Conservation (phyloP, 23 tunicate species). For the Clavelina lepadiformis region DNA sequence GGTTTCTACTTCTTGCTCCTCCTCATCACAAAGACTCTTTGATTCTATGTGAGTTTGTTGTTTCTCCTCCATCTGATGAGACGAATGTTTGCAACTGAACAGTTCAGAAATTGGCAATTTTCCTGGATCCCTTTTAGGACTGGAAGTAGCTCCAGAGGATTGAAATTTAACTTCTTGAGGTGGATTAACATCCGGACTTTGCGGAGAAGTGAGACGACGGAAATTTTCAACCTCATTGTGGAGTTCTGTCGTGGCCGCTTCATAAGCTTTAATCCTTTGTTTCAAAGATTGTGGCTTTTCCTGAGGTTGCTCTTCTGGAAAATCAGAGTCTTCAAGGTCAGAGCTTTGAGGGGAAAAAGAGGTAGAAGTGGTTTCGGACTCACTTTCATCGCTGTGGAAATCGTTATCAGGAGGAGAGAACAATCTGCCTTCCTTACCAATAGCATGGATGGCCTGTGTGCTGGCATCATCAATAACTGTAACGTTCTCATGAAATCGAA, state of each 20-base stretch:
- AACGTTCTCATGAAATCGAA: constrained; percentile 42
- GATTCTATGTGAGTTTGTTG: no score
- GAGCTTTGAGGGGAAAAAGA: constrained; percentile 45
- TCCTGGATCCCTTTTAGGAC: no score
- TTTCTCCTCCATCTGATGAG: no score
- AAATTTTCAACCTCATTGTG: constrained; percentile 58
- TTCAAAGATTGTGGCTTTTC: constrained; percentile 22
- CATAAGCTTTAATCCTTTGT: constrained; percentile 57
- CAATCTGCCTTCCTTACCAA: constrained; percentile 11
- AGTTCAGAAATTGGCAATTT: no score
- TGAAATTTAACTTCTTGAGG: no score
- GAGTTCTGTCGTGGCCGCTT: constrained; percentile 46
- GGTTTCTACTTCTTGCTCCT: not conserved
- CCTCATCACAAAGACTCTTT: not conserved
- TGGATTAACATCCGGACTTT: no score
- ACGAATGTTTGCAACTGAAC: no score
- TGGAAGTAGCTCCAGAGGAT: no score
- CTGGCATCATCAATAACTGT: constrained; percentile 30
- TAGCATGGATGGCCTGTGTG: constrained; percentile 10
- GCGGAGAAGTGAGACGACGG: constrained; percentile 42
- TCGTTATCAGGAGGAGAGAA: constrained; percentile 23
- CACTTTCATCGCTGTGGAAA: constrained; percentile 7
- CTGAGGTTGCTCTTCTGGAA: constrained; percentile 2
- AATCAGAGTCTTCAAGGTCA: constrained; percentile 30
- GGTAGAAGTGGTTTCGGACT: constrained; percentile 21